phyloP scores from a whole-genome alignment of 2,888 invertebrate species.

The Volucella zonaria region DNA sequence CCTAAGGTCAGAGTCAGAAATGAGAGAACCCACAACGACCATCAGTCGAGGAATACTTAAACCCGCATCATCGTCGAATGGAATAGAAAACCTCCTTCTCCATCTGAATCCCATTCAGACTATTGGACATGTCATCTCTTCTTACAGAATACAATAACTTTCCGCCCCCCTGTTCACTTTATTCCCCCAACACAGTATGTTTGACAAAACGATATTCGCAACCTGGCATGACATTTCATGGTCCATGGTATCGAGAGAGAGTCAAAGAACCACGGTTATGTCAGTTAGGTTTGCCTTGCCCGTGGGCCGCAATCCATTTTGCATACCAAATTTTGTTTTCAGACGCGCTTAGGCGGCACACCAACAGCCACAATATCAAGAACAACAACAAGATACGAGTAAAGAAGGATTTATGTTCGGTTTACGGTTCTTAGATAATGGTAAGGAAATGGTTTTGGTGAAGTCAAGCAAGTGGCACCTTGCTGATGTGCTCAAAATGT shows the following conservation, averaged over 20 bases:
- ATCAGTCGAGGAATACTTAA: constrained; percentile 49
- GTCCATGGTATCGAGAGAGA: constrained; percentile 8
- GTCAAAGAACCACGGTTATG: constrained; percentile 57
- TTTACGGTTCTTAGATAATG: constrained; percentile 54
- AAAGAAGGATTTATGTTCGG: constrained; percentile 43
- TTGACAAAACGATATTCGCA: constrained; percentile 46
- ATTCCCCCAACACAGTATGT: not conserved
- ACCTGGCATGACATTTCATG: constrained; percentile 52
- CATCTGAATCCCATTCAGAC: constrained; percentile 13
- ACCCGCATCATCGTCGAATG: constrained; percentile 34
- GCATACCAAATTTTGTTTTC: constrained; percentile 64
- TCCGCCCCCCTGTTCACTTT: not conserved
- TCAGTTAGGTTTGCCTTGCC: constrained; percentile 52
- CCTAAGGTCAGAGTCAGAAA: constrained; percentile 37
- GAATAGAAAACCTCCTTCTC: not conserved
- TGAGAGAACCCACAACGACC: constrained; percentile 19
- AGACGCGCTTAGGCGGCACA: not conserved
- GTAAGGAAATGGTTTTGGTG: constrained; percentile 32
- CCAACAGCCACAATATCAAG: not conserved
- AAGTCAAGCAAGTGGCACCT: constrained; percentile 59
- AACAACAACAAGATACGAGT: not conserved
- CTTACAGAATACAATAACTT: constrained; percentile 47
- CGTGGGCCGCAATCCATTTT: constrained; percentile 63
- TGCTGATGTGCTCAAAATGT: constrained; percentile 57
- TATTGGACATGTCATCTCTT: constrained; percentile 60